Evolutionary conservation across 1,140 invertebrate species (phyloP), one percentile per base, ranked within the genome.

Genomic region (Diabrotica undecimpunctata): DNA sequence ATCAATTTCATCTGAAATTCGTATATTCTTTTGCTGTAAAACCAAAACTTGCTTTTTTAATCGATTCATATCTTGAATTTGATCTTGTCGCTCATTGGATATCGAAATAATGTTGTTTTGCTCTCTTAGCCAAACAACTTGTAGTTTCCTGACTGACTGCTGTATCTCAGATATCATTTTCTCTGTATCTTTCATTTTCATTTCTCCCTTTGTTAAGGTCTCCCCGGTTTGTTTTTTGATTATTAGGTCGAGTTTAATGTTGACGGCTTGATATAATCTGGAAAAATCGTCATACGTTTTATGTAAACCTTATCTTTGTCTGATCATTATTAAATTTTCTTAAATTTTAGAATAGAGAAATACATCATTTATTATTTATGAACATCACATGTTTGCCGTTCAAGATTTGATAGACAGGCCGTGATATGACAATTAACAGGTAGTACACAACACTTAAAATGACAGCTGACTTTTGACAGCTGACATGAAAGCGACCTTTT

Each of bases 51-150:
- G 88, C 79, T 91, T 91, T 52, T 84, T 84, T 8, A 89, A 78
- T 13, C 89, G 78, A 74, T 86, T 86, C 53, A 89, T 83, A 69
- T 90, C 84, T 36, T 84, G 79, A 0, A 90, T 72, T 68, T 90
- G 85, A 65, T 82, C 76, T 67, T 87, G 86, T 71, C 88, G 81
- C 68, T 91, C 84, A 65, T 87, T 78, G 0, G 87, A 85, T 6
- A 92, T 76, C 62, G 81, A 81, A 0, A 91, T 83, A 56, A 90
- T 83, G 70, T 87, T 84, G 12, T 84, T 84, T 77, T 93, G 89
- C 66, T 89, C 82, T 52, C 89, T 83, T 55, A 92, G 76, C 91
- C 91, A 93, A 75, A 87, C 85, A 65, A 86, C 83, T 74, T 92
- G 88, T 64, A 87, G 78, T 54, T 82, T 78, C 67, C 87, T 82